Evolutionary conservation across 1,140 invertebrate genomes (phyloP).

Genomic region (Sitobion miscanthi): DNA sequence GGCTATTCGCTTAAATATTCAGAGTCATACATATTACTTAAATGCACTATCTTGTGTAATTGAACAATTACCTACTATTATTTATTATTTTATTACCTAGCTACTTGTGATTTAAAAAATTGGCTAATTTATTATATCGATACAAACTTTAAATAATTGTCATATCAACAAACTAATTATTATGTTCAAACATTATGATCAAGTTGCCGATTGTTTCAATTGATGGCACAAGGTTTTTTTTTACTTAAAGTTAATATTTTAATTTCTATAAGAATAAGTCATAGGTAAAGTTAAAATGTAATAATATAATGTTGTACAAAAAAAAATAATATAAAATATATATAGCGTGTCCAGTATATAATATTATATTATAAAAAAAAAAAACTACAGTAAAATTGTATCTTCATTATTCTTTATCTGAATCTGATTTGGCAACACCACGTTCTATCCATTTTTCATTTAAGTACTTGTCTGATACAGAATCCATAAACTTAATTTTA

Average conservation of each 20-base stretch:
- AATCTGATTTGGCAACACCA: constrained; percentile 21
- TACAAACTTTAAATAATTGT: neutral
- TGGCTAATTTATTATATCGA: neutral
- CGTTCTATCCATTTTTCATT: constrained; percentile 32
- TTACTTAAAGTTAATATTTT: neutral
- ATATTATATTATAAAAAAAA: neutral
- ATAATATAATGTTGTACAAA: neutral
- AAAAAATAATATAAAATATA: neutral
- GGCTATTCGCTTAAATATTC: neutral
- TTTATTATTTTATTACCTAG: neutral
- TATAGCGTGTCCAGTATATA: neutral
- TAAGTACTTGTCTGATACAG: constrained; percentile 28
- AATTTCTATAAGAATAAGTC: neutral
- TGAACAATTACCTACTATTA: neutral
- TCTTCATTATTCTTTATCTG: neutral
- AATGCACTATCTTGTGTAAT: neutral
- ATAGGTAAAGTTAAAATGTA: neutral
- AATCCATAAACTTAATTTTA: constrained; percentile 24
- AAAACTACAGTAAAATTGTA: neutral
- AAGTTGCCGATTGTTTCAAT: too few species aligned
- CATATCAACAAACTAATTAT: neutral
- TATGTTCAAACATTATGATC: neutral
- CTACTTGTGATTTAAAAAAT: neutral
- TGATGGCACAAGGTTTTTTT: too few species aligned
- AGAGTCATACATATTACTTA: neutral